phyloP scores from a whole-genome alignment of 2,888 invertebrate species.

The Tholera decimalis region DNA sequence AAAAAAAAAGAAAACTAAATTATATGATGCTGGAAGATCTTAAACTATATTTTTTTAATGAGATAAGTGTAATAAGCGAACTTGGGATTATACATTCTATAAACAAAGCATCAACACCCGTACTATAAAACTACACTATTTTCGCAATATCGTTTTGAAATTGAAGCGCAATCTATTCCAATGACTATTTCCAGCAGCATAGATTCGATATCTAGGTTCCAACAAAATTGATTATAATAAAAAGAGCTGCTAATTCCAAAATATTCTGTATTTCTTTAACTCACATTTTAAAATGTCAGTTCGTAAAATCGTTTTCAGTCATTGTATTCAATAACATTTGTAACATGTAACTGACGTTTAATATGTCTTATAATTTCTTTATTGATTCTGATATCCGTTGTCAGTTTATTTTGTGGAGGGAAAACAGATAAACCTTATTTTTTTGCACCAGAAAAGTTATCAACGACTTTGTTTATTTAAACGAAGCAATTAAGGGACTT shows the following conservation, averaged over 20 bases:
- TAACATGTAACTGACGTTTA: background rate
- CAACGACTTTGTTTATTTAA: slow-evolving; percentile 25
- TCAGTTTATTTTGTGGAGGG: slow-evolving; percentile 9
- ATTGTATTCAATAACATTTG: background rate
- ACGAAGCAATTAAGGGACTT: slow-evolving; percentile 11
- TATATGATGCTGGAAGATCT: too few species aligned
- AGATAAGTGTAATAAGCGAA: too few species aligned
- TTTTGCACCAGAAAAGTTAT: background rate
- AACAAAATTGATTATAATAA: too few species aligned
- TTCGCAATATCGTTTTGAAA: too few species aligned
- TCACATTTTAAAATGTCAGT: background rate
- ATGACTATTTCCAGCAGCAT: too few species aligned
- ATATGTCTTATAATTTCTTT: background rate
- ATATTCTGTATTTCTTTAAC: background rate
- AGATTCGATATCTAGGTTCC: too few species aligned
- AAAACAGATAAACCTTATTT: background rate
- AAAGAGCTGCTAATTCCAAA: too few species aligned
- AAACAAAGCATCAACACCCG: too few species aligned
- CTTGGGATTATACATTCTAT: too few species aligned
- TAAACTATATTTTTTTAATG: too few species aligned
- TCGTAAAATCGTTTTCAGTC: too few species aligned
- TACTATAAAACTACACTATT: background rate
- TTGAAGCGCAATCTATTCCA: background rate
- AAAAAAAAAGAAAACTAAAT: too few species aligned
- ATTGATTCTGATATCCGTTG: background rate